A percentile compares a stretch with the other conserved stretches of the same genome.
These are phyloP conservation scores for Villa cingulata DNA, from an alignment of 2,888 invertebrate species.

Conservation along the genomic window DNA sequence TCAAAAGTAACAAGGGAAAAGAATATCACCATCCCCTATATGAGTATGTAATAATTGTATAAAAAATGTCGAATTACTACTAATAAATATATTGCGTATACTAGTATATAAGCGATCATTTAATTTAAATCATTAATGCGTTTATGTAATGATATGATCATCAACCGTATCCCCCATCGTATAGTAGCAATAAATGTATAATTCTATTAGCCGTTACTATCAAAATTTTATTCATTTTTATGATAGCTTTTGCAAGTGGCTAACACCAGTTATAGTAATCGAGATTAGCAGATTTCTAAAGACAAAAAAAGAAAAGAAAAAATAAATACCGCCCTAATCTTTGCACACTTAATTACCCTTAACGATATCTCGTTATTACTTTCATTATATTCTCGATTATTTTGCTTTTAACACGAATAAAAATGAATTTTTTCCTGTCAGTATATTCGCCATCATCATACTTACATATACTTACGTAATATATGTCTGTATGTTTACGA, in stretches of 20 bases:
- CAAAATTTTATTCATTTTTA: neutral
- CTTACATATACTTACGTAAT: no score
- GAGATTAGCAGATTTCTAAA: neutral
- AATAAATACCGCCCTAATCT: neutral
- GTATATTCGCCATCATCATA: neutral
- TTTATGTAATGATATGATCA: no score
- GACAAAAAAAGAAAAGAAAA: no score
- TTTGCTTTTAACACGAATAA: no score
- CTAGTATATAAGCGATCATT: no score
- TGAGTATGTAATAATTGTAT: no score
- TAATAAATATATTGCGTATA: no score
- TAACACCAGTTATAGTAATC: neutral
- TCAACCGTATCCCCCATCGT: neutral
- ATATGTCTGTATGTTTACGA: neutral
- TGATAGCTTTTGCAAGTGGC: neutral
- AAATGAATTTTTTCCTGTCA: no score
- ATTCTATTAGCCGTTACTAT: neutral
- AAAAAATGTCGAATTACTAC: no score
- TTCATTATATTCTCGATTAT: neutral
- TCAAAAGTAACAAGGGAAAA: no score
- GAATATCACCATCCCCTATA: no score
- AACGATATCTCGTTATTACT: neutral
- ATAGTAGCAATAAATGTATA: neutral
- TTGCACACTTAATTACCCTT: slow-evolving; percentile 7
- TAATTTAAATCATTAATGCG: no score